phyloP scores from a whole-genome alignment of 92 coral and sea anemone species.

The Zoanthus sociatus region DNA sequence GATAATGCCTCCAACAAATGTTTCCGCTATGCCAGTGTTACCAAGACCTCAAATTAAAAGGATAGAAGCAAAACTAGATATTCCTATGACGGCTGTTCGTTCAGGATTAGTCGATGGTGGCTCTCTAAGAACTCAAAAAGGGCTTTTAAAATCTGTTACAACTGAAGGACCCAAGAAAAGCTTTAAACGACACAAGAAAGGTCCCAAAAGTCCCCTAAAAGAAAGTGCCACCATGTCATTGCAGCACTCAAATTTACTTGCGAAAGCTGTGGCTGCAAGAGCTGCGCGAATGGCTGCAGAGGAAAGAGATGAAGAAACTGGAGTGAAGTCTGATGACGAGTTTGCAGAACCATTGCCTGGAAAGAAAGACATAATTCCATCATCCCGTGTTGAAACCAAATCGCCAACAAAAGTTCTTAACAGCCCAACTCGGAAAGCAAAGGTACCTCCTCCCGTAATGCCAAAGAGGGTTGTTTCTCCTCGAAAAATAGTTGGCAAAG shows the following conservation, averaged over 20 bases:
- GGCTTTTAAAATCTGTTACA: constrained; percentile 65
- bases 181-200: constrained; percentile 50
- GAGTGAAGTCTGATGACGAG: constrained; percentile 37
- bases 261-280: constrained; percentile 93
- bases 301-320: constrained; percentile 49
- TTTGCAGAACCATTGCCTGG: constrained; percentile 42
- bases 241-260: constrained; percentile 76
- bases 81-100: constrained; percentile 73
- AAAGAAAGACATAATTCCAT: constrained; percentile 22
- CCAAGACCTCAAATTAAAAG: constrained; percentile 21
- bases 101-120: constrained; percentile 79
- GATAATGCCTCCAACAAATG: constrained; percentile 33
- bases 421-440: constrained; percentile 35
- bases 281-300: constrained; percentile 80
- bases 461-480: constrained; percentile 74
- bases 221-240: constrained; percentile 50
- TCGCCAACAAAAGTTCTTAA: background rate
- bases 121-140: constrained; percentile 73
- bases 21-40: constrained; percentile 7
- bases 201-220: constrained; percentile 50
- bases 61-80: constrained; percentile 52
- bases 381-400: constrained; percentile 12
- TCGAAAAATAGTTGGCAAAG: background rate
- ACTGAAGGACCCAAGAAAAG: constrained; percentile 25
- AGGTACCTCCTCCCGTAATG: constrained; percentile 82